Conservation (phyloP, 1,140 invertebrate genomes). For the Cepaea nemoralis region DNA sequence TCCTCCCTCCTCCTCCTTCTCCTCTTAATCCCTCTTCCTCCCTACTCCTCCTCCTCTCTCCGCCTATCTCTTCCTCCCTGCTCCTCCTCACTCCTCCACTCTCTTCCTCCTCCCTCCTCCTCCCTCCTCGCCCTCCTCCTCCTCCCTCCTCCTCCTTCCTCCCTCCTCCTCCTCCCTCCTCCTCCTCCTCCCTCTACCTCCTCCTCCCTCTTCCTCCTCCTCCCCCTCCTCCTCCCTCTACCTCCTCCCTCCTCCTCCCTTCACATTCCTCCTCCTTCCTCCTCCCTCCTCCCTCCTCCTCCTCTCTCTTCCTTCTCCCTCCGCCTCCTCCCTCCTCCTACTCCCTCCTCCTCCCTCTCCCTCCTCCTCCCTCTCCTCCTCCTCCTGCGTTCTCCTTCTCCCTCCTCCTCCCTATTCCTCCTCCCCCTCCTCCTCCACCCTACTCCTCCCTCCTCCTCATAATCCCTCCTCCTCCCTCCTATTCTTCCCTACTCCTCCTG, state of each 20-base stretch:
- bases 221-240: neutral
- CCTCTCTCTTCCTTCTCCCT: neutral
- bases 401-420: no score
- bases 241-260: no score
- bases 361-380: neutral
- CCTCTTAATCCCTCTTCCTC: neutral
- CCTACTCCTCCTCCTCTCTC: neutral
- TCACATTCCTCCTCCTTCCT: neutral
- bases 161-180: neutral
- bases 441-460: no score
- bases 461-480: no score
- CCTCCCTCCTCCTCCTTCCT: neutral
- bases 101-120: neutral
- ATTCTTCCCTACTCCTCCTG: no score
- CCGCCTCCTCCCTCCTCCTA: neutral
- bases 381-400: no score
- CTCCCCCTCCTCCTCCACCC: no score
- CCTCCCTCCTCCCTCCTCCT: neutral
- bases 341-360: neutral
- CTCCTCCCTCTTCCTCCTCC: neutral
- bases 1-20: neutral
- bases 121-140: neutral
- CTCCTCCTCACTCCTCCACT: no score
- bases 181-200: neutral
- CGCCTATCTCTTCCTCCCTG: neutral